Conservation (phyloP, 1,140 invertebrate genomes). For the Solenopsis invicta region DNA sequence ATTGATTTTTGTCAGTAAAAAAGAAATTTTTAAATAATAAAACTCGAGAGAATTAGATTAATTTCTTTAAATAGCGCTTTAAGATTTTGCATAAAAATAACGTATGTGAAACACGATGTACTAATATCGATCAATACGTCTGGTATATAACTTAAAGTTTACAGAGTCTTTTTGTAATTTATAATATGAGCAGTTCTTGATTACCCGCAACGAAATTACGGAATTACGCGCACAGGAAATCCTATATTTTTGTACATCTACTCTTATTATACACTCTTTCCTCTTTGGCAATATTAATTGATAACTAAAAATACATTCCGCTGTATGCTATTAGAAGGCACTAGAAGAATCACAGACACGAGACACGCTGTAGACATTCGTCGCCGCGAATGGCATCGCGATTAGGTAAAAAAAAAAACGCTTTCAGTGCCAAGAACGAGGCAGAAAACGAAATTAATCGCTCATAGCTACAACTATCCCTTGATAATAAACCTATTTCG, state of each 20-base stretch:
- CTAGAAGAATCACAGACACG: conserved; percentile 84
- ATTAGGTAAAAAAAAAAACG: conserved; percentile 72
- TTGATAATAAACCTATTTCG: neutral
- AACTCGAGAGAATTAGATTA: neutral
- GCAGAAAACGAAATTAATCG: conserved; percentile 19
- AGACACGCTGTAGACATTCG: conserved; percentile 66
- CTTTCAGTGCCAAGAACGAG: conserved; percentile 30
- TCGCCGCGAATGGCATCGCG: conserved; percentile 51
- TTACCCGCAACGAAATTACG: neutral
- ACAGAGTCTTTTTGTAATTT: conserved; percentile 66
- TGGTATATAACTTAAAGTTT: conserved; percentile 74
- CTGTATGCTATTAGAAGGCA: conserved; percentile 77
- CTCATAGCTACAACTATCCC: neutral
- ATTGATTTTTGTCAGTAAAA: neutral
- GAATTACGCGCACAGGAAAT: conserved; percentile 11
- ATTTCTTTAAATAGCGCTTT: neutral
- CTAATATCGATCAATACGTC: conserved; percentile 32
- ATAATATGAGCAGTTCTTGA: conserved; percentile 47
- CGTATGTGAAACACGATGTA: conserved; percentile 13
- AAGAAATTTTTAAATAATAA: neutral
- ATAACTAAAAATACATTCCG: conserved; percentile 69
- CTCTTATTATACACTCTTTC: conserved; percentile 44
- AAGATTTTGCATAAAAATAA: conserved; percentile 33
- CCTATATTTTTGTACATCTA: conserved; percentile 66
- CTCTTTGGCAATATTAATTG: conserved; percentile 79